Conservation (phyloP, 2,113 vertebrate species). For the Rhea pennata region DNA sequence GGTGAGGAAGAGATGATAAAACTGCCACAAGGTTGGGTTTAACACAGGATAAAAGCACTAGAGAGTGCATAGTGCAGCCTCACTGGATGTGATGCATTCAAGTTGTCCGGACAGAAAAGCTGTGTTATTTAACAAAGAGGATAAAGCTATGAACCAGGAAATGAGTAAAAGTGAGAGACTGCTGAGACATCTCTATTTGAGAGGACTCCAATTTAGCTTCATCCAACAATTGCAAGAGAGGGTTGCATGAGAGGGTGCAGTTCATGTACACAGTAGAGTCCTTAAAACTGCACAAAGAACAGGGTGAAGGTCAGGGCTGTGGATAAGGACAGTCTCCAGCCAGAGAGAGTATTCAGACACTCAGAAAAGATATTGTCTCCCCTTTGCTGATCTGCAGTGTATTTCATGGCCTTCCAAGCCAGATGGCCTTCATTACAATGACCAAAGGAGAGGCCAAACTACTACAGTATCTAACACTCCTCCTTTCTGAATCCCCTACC, state of each 20-base stretch:
- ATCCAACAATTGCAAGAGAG: not conserved
- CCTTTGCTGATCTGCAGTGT: not conserved
- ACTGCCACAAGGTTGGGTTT: not conserved
- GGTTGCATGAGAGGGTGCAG: not conserved
- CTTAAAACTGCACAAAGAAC: not conserved
- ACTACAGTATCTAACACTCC: not conserved
- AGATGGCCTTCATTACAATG: not conserved
- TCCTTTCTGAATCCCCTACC: not conserved
- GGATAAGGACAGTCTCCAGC: not conserved
- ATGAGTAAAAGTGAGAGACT: not conserved
- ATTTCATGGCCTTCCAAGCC: not conserved
- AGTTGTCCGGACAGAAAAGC: not conserved
- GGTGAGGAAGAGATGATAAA: conserved; percentile 19
- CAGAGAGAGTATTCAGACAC: not conserved
- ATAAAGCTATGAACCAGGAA: not conserved
- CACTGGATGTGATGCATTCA: conserved; percentile 10
- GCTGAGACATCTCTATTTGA: not conserved
- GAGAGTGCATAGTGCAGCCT: not conserved
- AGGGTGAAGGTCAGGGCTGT: not conserved
- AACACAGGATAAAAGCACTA: not conserved
- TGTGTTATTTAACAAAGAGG: conserved; percentile 18
- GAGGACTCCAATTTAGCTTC: not conserved
- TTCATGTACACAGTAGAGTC: not conserved
- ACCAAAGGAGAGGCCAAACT: not conserved
- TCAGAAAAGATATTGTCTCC: not conserved